Percentiles rank a stretch among this genome's conserved stretches.
Evolutionary conservation across 2,797 vertebrate genomes (phyloP).

Genomic region (Sparidentex hasta): DNA sequence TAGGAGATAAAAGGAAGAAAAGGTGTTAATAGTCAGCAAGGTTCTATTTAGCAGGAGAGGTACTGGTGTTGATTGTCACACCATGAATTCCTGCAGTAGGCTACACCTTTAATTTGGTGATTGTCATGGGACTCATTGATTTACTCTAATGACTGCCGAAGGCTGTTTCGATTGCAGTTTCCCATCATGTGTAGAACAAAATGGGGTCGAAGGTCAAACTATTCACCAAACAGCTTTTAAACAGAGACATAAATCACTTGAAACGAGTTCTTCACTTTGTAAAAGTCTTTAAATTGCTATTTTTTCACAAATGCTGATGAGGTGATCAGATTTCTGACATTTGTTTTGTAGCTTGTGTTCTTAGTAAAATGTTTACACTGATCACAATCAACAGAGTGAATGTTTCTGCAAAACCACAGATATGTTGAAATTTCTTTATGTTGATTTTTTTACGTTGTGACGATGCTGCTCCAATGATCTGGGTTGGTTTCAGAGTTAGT

Average conservation of each 20-base stretch:
- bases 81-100: not conserved
- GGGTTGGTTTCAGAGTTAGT: too few relatives aligned
- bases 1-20: not conserved
- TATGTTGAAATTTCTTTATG: too few relatives aligned
- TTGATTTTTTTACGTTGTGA: too few relatives aligned
- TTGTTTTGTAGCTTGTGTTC: not conserved
- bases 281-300: not conserved
- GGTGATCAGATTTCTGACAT: not conserved
- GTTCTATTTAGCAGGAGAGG: constrained; percentile 3
- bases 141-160: constrained; percentile 31
- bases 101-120: constrained; percentile 8
- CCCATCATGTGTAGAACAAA: not conserved
- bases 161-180: constrained; percentile 1
- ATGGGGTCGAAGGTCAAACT: constrained; percentile 14
- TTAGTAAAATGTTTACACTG: not conserved
- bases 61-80: not conserved
- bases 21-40: not conserved
- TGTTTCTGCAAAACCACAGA: too few relatives aligned
- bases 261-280: not conserved
- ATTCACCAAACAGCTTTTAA: not conserved
- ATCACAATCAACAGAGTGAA: too few relatives aligned
- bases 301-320: too few relatives aligned
- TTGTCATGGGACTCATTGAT: constrained; percentile 16
- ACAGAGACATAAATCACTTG: not conserved
- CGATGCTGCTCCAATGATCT: too few relatives aligned